Conservation (phyloP, 2,113 vertebrate genomes). For the Sterrhoptilus dennistouni region DNA sequence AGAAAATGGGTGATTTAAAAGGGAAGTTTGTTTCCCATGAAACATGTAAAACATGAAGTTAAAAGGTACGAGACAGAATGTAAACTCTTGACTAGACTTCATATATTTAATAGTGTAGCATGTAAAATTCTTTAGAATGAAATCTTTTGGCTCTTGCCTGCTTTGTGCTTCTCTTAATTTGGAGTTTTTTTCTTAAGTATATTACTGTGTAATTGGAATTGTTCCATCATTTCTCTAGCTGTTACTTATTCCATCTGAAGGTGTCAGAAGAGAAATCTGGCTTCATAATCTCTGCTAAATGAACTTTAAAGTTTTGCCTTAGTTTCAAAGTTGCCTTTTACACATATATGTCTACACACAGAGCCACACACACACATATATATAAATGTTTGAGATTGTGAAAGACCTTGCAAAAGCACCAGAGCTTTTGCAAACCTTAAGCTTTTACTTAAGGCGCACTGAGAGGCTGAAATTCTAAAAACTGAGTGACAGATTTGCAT, state of each 20-base stretch:
- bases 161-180: not conserved
- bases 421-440: not conserved
- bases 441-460: not conserved
- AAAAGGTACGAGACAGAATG: not conserved
- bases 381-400: not conserved
- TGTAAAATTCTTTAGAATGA: not conserved
- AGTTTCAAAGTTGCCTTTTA: not conserved
- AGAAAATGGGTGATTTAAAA: not conserved
- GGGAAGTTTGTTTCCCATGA: not conserved
- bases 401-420: not conserved
- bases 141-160: rapidly evolving
- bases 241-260: not conserved
- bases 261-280: not conserved
- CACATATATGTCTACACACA: not conserved
- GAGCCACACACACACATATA: rapidly evolving
- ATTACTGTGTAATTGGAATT: not conserved
- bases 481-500: not conserved
- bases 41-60: not conserved
- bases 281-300: not conserved
- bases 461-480: not conserved
- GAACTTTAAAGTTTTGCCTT: not conserved
- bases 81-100: not conserved
- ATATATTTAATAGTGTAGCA: not conserved
- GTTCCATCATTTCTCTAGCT: not conserved
- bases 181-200: not conserved